Conservation (phyloP, 2,113 vertebrate genomes). For the Clarias batrachus region DNA sequence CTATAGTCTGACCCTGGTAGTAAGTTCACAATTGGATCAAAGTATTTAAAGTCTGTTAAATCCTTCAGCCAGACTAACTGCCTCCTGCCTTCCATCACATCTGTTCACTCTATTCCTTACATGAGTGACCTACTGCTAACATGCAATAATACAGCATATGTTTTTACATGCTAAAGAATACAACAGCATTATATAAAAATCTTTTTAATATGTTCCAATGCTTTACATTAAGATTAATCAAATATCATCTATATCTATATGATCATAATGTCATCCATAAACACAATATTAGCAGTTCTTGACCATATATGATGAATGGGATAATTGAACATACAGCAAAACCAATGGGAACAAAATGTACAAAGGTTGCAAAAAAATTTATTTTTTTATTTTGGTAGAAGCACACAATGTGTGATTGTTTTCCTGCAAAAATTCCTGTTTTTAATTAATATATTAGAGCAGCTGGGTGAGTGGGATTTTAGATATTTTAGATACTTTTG, state of each 20-base stretch:
- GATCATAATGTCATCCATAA: not conserved
- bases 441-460: not conserved
- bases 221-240: not conserved
- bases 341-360: not conserved
- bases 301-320: not conserved
- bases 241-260: not conserved
- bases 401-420: not conserved
- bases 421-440: not conserved
- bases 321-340: not conserved
- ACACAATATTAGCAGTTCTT: not conserved
- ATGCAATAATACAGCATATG: not conserved
- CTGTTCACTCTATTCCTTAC: not conserved
- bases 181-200: not conserved
- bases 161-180: not conserved
- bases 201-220: not conserved
- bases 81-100: not conserved
- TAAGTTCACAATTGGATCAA: conserved; percentile 43
- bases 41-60: conserved; percentile 38
- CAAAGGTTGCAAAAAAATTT: not conserved
- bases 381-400: not conserved
- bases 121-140: not conserved
- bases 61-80: not conserved
- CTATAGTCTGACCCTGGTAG: not conserved
- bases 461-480: not conserved
- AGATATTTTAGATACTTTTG: no score